Conservation (phyloP, 2,888 invertebrate genomes). For the Hypena proboscidalis region DNA sequence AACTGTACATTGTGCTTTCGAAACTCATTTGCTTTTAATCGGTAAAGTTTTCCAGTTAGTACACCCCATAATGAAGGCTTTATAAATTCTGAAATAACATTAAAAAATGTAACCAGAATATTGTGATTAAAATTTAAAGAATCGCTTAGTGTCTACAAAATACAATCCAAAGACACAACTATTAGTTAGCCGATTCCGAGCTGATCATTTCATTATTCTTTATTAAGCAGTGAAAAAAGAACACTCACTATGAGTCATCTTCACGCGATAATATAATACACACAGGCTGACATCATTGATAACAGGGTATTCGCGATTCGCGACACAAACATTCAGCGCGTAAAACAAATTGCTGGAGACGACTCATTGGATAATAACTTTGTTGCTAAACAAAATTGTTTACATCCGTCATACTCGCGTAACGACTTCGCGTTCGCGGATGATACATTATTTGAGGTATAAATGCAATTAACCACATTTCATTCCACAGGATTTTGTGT, state of each 20-base stretch:
- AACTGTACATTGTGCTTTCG: not conserved
- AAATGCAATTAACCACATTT: too few relatives aligned
- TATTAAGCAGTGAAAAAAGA: constrained; percentile 16
- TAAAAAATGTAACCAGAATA: too few relatives aligned
- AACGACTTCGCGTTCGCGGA: constrained; percentile 1
- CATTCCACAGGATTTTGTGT: too few relatives aligned
- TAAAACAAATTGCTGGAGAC: constrained; percentile 38
- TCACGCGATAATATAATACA: constrained; percentile 31
- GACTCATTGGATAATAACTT: constrained; percentile 48
- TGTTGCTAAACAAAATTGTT: constrained; percentile 41
- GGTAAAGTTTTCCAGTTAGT: not conserved
- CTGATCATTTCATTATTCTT: constrained; percentile 7
- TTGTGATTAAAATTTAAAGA: too few relatives aligned
- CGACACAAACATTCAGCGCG: constrained; percentile 30
- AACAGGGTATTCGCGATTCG: constrained; percentile 39
- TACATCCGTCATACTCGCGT: constrained; percentile 23
- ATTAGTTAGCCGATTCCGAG: not conserved
- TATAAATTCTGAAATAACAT: too few relatives aligned
- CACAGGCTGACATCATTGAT: constrained; percentile 46
- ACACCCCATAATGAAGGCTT: not conserved
- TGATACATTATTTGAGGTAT: too few relatives aligned
- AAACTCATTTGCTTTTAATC: not conserved
- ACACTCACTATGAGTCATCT: constrained; percentile 24
- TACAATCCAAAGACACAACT: constrained; percentile 2
- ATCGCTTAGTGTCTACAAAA: not conserved